Evolutionary conservation across 1,140 invertebrate species (phyloP), one percentile per base, ranked within the genome.

Genomic region (Scaptomyza graminum): DNA sequence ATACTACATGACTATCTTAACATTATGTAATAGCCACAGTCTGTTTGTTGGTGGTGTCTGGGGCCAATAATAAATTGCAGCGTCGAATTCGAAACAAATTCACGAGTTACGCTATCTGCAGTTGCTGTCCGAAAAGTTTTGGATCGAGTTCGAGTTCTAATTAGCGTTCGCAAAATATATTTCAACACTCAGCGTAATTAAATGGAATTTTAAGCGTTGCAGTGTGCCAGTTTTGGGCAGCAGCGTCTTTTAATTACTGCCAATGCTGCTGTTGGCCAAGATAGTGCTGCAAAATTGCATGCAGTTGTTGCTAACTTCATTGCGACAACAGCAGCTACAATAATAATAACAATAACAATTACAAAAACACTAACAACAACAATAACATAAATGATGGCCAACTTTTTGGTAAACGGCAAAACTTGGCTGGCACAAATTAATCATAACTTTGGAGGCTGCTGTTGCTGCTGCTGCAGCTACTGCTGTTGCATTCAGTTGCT

Each of bases 151-250:
- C 50, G 70, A 77, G 78, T 74, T 76, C 83, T 87, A 87, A 87
- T 87, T 87, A 87, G 83, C 79, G 61, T 62, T 66, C 75, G 66
- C 66, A 7, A 5, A 79, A 88, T 79, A 88, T 76, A 87, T 87
- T 87, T 9, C 79, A 88, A 88, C 83, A 82, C 83, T 83, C 83
- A 70, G 55, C 83, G 79, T 88, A 87, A 87, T 87, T 87, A 88
- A 87, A 87, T 87, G 79, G 83, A 87, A 88, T 88, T 88, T 88
- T 82, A 87, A 88, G 69, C 79, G 83, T 72, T 80, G 77, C 81
- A 80, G 79, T 52, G 34, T 56, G 76, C 65, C 60, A 69, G 64
- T 79, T 79, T 77, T 41, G 3, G 11, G 72, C 79, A 49, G 70
- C 73, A 71, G 79, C 62, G 52, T 41, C 41, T 43, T 87, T 87